Evolutionary conservation across 2,888 invertebrate genomes (phyloP).

Genomic region (Hypena proboscidalis): DNA sequence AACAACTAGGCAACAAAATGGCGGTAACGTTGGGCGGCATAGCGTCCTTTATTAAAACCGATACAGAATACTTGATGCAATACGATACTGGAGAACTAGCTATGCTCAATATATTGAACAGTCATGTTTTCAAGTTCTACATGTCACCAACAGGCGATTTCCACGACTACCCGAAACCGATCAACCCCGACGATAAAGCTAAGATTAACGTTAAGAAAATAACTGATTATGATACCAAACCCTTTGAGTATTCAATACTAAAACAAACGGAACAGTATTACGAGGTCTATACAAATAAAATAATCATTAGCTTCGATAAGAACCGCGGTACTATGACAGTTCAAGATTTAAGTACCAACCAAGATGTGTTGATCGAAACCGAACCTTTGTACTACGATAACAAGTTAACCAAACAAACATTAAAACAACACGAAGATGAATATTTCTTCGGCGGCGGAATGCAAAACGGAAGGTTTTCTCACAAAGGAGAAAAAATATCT

Average conservation of each 20-base stretch:
- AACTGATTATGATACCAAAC: slow-evolving; percentile 58
- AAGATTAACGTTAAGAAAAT: slow-evolving; percentile 65
- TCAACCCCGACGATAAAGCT: slow-evolving; percentile 61
- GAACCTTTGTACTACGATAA: slow-evolving; percentile 58
- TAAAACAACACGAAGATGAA: slow-evolving; percentile 61
- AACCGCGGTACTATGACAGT: slow-evolving; percentile 61
- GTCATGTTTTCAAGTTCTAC: slow-evolving; percentile 72
- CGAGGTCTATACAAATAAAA: slow-evolving; percentile 60
- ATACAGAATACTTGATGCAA: slow-evolving; percentile 55
- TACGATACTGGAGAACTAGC: slow-evolving; percentile 65
- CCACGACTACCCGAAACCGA: slow-evolving; percentile 67
- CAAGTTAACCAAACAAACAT: slow-evolving; percentile 54
- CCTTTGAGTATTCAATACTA: slow-evolving; percentile 60
- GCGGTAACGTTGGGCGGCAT: slow-evolving; percentile 50
- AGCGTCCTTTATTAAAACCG: slow-evolving; percentile 54
- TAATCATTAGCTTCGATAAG: slow-evolving; percentile 67
- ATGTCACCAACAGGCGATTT: slow-evolving; percentile 70
- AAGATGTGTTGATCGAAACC: slow-evolving; percentile 63
- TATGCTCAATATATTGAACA: slow-evolving; percentile 65
- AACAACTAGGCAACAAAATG: slow-evolving; percentile 8
- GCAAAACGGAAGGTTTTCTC: slow-evolving; percentile 77
- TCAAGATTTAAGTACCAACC: slow-evolving; percentile 60
- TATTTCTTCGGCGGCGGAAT: slow-evolving; percentile 78
- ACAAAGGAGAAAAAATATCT: slow-evolving; percentile 68
- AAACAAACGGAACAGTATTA: slow-evolving; percentile 49